Evolutionary conservation across 1,140 invertebrate genomes (phyloP).

Genomic region (Chionoecetes opilio): DNA sequence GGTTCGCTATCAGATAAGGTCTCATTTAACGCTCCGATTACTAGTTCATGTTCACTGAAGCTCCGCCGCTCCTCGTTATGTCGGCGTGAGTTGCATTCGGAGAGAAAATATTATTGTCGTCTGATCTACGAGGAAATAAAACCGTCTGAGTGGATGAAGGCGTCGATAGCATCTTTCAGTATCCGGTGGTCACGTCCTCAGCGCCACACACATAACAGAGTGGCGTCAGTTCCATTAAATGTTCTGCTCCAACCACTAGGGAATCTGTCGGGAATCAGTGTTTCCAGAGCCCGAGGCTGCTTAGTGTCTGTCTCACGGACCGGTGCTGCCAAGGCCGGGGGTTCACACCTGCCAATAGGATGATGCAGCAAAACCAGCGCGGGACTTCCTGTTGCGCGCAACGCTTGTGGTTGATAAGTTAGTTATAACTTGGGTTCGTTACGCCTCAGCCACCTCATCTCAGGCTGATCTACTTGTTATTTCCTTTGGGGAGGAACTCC

Average conservation of each 20-base stretch:
- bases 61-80: neutral
- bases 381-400: constrained; percentile 1
- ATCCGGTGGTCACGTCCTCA: no score
- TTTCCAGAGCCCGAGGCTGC: neutral
- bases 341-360: neutral
- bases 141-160: neutral
- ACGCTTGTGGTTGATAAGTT: constrained; percentile 18
- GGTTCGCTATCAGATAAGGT: neutral
- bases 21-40: constrained; percentile 19
- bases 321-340: neutral
- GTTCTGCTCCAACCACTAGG: neutral
- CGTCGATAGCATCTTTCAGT: neutral
- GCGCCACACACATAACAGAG: neutral
- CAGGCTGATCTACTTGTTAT: neutral
- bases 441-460: neutral
- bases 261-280: neutral
- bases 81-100: neutral
- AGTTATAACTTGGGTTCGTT: constrained; percentile 7
- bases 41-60: neutral
- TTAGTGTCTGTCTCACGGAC: neutral
- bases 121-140: neutral
- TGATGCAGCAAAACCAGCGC: neutral
- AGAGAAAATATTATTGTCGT: neutral
- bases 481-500: neutral
- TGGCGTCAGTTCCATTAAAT: neutral